Evolutionary conservation across 1,140 invertebrate genomes (phyloP), one percentile per base, ranked within the genome.

Genomic region (Magallana angulata): DNA sequence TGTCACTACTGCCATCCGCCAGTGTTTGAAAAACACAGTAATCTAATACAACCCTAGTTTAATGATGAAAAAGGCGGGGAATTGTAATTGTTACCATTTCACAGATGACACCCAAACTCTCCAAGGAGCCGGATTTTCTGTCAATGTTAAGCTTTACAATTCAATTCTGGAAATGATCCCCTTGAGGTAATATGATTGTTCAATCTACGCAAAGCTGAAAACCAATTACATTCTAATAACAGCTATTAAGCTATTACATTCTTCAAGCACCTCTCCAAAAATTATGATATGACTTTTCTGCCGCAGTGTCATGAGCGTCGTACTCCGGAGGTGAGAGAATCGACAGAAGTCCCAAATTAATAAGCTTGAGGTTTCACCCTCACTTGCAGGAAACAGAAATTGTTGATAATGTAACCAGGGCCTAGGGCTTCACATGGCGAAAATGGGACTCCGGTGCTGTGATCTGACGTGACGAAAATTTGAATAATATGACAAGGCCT

Each of bases 101-200:
- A 76, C 68, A 76, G 68, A 76, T 24, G 68, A 76, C 68, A 30
- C 68, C 68, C 68, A 30, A 76, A 76, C 68, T 76, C 68, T 76
- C 68, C 12, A 12, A 76, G 68, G 68, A 76, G 11, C 64, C 36
- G 12, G 7, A 18, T 76, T 11, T 12, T 76, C 68, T 48, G 68
- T 76, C 68, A 76, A 76, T 76, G 24, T 76, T 76, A 76, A 76
- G 68, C 68, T 76, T 76, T 76, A 76, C 68, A 76, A 76, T 76
- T 76, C 68, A 76, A 76, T 76, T 76, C 68, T 76, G 68, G 68
- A 76, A 76, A 76, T 24, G 24, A 76, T 76, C 68, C 68, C 68
- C 68, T 76, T 36, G 68, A 76, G 81, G 81, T 82, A 82, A 82
- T 82, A 82, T 82, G 57, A 82, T 82, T 82, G 81, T 82, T 82